A percentile compares a stretch with the other conserved stretches of the same genome.
Evolutionary conservation across 2,113 vertebrate genomes (phyloP).

Genomic region (Heterochromis multidens): DNA sequence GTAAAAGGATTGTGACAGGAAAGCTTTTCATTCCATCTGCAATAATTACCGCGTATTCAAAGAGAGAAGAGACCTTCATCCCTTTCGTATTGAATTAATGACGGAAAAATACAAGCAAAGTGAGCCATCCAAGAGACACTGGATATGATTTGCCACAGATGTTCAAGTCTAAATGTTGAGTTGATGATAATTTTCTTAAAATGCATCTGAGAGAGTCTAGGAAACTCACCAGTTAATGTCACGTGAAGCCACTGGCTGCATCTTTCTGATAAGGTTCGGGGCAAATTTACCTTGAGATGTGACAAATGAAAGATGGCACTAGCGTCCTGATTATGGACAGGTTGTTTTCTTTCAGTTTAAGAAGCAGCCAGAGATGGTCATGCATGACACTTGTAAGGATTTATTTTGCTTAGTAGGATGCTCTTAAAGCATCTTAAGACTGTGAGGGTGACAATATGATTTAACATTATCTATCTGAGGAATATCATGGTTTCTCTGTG

Average conservation of each 20-base stretch:
- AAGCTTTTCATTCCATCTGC: conserved; percentile 62
- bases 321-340: neutral
- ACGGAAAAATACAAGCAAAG: neutral
- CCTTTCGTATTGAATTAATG: conserved; percentile 49
- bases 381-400: neutral
- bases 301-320: conserved; percentile 2
- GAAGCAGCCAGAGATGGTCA: neutral
- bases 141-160: conserved; percentile 61
- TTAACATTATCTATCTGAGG: neutral
- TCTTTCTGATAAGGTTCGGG: neutral
- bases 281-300: neutral
- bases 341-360: neutral
- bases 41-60: conserved; percentile 46
- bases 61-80: conserved; percentile 50
- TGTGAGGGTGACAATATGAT: neutral
- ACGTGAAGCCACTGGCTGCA: neutral
- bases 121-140: conserved; percentile 44
- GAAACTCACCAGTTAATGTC: neutral
- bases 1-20: conserved; percentile 38
- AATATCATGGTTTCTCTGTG: neutral
- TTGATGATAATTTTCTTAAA: conserved; percentile 29
- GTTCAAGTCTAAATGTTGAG: conserved; percentile 36
- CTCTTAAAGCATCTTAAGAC: neutral
- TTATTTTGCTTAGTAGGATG: neutral
- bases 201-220: neutral